Percentiles rank a stretch among this genome's conserved stretches.
Evolutionary conservation across 1,140 invertebrate species (phyloP).

Genomic region (Saxidomus purpurata): DNA sequence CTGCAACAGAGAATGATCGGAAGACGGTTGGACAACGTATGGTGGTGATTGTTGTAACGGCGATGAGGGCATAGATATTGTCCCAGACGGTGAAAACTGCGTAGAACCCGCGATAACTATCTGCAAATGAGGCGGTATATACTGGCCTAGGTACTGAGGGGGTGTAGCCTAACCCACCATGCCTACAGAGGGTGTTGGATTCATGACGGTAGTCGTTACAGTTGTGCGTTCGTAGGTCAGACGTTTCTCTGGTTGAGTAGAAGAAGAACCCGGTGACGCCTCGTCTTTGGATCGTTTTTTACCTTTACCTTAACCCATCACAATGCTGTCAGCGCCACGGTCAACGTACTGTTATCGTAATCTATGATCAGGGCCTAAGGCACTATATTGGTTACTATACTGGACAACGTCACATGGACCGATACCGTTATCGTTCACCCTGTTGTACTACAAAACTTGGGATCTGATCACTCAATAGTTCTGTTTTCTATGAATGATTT

Average conservation of each 20-base stretch:
- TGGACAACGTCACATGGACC: too few relatives aligned
- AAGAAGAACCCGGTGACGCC: neutral
- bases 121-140: neutral
- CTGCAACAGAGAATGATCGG: neutral
- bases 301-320: too few relatives aligned
- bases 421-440: too few relatives aligned
- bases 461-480: too few relatives aligned
- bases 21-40: neutral
- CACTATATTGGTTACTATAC: too few relatives aligned
- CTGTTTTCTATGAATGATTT: too few relatives aligned
- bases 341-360: too few relatives aligned
- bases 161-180: neutral
- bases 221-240: neutral
- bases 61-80: neutral
- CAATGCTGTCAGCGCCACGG: too few relatives aligned
- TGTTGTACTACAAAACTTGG: too few relatives aligned
- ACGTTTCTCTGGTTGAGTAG: neutral
- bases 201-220: neutral
- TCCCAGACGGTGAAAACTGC: neutral
- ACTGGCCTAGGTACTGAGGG: neutral
- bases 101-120: neutral
- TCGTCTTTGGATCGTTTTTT: slow-evolving; percentile 5
- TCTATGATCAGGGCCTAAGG: too few relatives aligned
- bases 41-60: neutral
- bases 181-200: neutral